phyloP scores from a whole-genome alignment of 1,140 invertebrate species.

The Trichoplusia ni region DNA sequence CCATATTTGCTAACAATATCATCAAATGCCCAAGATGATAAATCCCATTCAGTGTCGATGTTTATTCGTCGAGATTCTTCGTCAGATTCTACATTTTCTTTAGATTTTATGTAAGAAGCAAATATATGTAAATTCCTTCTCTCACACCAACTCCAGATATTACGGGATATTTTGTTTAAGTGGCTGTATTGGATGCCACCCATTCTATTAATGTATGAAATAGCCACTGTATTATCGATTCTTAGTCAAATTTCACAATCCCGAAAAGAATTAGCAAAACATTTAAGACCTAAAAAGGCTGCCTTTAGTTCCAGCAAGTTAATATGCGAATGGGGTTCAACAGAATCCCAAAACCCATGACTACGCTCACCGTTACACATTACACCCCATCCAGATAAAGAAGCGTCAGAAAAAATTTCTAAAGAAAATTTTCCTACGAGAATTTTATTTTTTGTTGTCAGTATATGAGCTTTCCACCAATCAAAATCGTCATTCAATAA shows the following conservation, averaged over 20 bases:
- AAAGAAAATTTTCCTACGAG: not conserved
- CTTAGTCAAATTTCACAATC: slow-evolving; percentile 2
- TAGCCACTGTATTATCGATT: slow-evolving; percentile 16
- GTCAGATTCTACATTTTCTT: slow-evolving; percentile 19
- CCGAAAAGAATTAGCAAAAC: not conserved
- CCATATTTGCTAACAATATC: not conserved
- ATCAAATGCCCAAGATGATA: not conserved
- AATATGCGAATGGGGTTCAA: slow-evolving; percentile 4
- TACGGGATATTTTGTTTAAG: not conserved
- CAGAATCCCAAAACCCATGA: not conserved
- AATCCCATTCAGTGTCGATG: slow-evolving; percentile 16
- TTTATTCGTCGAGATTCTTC: slow-evolving; percentile 11
- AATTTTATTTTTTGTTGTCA: not conserved
- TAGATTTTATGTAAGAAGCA: slow-evolving; percentile 13
- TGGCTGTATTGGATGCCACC: slow-evolving; percentile 1
- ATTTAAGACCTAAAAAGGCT: slow-evolving; percentile 15
- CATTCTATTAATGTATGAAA: slow-evolving; percentile 16
- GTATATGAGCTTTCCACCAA: not conserved
- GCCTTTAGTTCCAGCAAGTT: slow-evolving; percentile 10
- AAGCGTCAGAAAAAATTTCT: slow-evolving; percentile 23
- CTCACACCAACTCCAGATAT: slow-evolving; percentile 28
- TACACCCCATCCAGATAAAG: slow-evolving; percentile 9
- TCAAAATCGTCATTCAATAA: not conserved
- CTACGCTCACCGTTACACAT: not conserved
- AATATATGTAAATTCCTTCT: not conserved